These are phyloP conservation scores for Boleophthalmus pectinirostris DNA, from an alignment of 2,113 vertebrate genomes.

Conservation along the genomic window DNA sequence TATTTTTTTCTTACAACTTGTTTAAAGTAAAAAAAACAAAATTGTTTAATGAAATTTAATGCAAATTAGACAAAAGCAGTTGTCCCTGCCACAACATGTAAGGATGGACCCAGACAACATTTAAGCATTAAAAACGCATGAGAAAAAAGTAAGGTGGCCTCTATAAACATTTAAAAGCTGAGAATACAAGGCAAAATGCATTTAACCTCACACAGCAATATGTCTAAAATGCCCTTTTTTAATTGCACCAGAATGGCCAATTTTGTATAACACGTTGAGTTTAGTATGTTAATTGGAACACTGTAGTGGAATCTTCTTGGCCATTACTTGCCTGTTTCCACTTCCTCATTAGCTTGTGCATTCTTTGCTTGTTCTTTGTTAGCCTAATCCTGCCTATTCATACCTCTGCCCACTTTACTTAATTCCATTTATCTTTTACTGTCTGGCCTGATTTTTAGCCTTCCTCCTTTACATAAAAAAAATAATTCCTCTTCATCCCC, in stretches of 20 bases:
- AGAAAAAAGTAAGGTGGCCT: not conserved
- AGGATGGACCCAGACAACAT: not conserved
- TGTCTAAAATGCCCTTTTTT: conserved; percentile 17
- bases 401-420: not conserved
- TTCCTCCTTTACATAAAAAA: conserved; percentile 1
- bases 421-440: conserved; percentile 10
- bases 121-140: not conserved
- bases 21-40: not conserved
- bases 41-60: not conserved
- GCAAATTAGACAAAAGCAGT: not conserved
- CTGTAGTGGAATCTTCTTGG: not conserved
- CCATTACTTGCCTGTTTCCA: not conserved
- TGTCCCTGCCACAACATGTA: not conserved
- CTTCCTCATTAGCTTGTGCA: not conserved
- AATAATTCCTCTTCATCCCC: not conserved
- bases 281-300: conserved; percentile 4
- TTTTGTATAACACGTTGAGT: conserved; percentile 27
- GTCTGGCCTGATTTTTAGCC: not conserved
- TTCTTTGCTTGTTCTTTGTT: not conserved
- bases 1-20: too few species aligned
- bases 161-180: too few species aligned
- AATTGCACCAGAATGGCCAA: conserved; percentile 36
- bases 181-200: not conserved
- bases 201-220: conserved; percentile 1
- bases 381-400: conserved; percentile 6